Evolutionary conservation across 2,113 vertebrate species (phyloP).

Genomic region (Sylvilagus bachmani): DNA sequence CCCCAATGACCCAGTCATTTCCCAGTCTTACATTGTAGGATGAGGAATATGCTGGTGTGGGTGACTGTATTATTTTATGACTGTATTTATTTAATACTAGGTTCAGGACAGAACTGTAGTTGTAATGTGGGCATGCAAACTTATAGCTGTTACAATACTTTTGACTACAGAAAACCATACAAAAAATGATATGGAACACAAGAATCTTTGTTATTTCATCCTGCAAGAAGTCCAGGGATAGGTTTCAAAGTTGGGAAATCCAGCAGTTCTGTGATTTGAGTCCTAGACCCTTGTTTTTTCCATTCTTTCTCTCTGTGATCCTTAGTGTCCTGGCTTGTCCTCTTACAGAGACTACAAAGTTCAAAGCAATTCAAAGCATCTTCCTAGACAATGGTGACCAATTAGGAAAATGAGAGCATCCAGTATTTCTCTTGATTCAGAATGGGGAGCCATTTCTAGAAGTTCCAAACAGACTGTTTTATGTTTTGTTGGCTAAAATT

Average conservation of each 20-base stretch:
- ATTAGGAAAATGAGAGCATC: neutral
- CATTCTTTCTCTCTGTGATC: neutral
- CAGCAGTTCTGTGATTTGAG: neutral
- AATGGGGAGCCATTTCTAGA: neutral
- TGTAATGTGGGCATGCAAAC: neutral
- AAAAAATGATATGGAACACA: neutral
- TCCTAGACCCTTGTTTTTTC: neutral
- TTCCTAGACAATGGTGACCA: neutral
- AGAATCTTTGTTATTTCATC: neutral
- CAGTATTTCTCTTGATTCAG: neutral
- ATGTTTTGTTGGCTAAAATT: neutral
- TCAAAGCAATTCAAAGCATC: neutral
- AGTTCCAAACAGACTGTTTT: neutral
- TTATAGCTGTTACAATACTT: neutral
- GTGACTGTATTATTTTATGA: neutral
- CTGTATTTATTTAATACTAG: neutral
- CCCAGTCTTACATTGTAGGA: neutral
- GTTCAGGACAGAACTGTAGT: neutral
- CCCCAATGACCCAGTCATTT: neutral
- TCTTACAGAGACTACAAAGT: neutral
- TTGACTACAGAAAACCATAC: neutral
- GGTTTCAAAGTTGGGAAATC: neutral
- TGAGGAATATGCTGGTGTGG: neutral
- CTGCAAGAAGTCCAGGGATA: neutral
- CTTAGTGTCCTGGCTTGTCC: neutral